Evolutionary conservation across 1,140 invertebrate genomes (phyloP).

Genomic region (Lepidurus couesii): DNA sequence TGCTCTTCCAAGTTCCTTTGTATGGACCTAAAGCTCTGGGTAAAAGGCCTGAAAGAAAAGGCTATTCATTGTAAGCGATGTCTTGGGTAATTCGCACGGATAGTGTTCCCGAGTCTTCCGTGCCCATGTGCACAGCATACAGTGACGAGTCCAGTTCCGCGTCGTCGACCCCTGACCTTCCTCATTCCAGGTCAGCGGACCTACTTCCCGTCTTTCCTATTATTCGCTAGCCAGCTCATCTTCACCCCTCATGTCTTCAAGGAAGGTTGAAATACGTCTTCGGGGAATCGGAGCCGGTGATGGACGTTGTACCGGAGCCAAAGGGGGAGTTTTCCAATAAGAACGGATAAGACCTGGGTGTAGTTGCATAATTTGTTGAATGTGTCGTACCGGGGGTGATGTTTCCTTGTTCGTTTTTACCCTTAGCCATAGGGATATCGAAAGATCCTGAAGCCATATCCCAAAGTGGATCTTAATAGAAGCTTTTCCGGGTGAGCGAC

Average conservation of each 20-base stretch:
- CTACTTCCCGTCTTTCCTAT: slow-evolving; percentile 8
- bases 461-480: slow-evolving; percentile 22
- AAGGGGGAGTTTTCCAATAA: background rate
- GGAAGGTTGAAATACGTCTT: background rate
- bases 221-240: background rate
- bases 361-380: slow-evolving; percentile 15
- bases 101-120: background rate
- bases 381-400: background rate
- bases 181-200: slow-evolving; percentile 12
- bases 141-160: slow-evolving; percentile 8
- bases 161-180: slow-evolving; percentile 6
- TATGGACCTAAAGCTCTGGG: too few relatives aligned
- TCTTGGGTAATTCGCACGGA: background rate
- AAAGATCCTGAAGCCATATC: slow-evolving; percentile 9
- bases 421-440: background rate
- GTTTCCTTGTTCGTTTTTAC: background rate
- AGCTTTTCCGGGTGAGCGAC: slow-evolving; percentile 7
- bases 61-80: background rate
- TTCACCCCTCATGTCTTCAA: background rate
- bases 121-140: slow-evolving; percentile 1
- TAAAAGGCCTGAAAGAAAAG: too few relatives aligned
- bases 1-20: too few relatives aligned
- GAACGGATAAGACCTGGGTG: slow-evolving; percentile 6
- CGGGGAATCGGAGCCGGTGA: background rate
- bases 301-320: background rate